Evolutionary conservation across 2,113 vertebrate genomes (phyloP), one percentile per base, ranked within the genome.

Genomic region (Phaethon lepturus): DNA sequence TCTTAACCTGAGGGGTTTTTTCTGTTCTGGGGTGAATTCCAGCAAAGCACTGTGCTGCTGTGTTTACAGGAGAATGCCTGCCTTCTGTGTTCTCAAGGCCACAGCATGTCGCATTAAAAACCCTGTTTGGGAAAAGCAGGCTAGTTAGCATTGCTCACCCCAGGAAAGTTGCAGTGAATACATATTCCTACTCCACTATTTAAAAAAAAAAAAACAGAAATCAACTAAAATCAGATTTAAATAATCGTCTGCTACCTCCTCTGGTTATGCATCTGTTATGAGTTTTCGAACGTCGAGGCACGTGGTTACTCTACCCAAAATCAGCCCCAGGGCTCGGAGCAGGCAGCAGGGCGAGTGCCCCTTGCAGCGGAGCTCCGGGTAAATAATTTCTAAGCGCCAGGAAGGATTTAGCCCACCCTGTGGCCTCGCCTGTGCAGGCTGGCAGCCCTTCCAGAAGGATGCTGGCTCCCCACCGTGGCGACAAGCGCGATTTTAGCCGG

Each of bases 401-500:
- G 49, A 24, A 47, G 77, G 58, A 74, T 94, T 66, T 23, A 86
- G 38, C 52, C 47, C 52, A 0, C 45, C 14, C 14, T 6, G 33
- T 53, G 68, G 12, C 10, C 49, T n/a, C 6, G 2, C 12, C 44
- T 14, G 68, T 3, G 31, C 45, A 10, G 45, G 42, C 69, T 55
- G 80, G n/a, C 45, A 55, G 33, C 23, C 74, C 52, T 78, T 85
- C 56, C 78, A 8, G 76, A 96, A 86, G 95, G 78, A 16, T 88
- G 78, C 73, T 95, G 95, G 95, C 97, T 97, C 96, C 97, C 72
- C 95, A 92, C 96, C 0, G 94, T 81, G 97, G 96, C 83, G 86
- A 11, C 29, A 44, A 49, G 56, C 11, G 1, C 0, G 33, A 78
- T 40, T 1, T 52, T 47, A 86, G 76, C 53, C 23, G 55, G 42